Evolutionary conservation across 2,888 invertebrate species (phyloP), one percentile per base, ranked within the genome.

Genomic region (Macrosiphum euphorbiae): DNA sequence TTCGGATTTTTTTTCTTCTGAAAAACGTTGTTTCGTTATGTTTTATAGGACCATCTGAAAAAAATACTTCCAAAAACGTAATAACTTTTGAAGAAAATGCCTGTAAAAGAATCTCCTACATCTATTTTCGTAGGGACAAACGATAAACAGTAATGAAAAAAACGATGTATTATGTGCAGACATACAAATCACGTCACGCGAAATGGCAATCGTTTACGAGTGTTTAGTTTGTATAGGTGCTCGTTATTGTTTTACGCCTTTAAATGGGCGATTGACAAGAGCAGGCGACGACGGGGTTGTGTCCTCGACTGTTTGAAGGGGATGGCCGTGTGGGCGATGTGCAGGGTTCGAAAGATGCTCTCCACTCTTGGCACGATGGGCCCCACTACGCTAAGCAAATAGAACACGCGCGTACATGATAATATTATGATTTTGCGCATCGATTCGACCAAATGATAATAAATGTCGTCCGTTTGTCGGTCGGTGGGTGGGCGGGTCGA

Each of bases 391-490:
- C 8, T 44, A 44, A 26, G 44, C 13, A 26, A 44, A 85, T 78
- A 78, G 8, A 78, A 20, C 28, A 47, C 47, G 47, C 47, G n/a
- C 28, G 7, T 4, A n/a, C 8, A 86, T 44, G 44, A 50, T 47
- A 16, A 89, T 55, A 44, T 41, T 55, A 16, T 44, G 24, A 61
- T 86, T 58, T 58, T n/a, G 61, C 28, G 35, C 87, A 92, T 92
- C 58, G 87, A 92, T 87, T 92, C 47, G 50, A 47, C 61, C 92
- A 61, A 55, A 91, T 58, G 41, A 91, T n/a, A 90, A 50, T 28
- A 44, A 86, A 26, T 67, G 67, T 58, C 50, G n/a, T 50, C n/a
- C 13, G 47, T 67, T 90, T 61, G 89, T 47, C n/a, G 4, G 61
- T 78, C 10, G 44, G 44, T 8, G 7, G 41, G 1, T 28, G 55